Evolutionary conservation across 2,888 invertebrate species (phyloP), one percentile per base, ranked within the genome.

Genomic region (Nemotelus nigrinus): DNA sequence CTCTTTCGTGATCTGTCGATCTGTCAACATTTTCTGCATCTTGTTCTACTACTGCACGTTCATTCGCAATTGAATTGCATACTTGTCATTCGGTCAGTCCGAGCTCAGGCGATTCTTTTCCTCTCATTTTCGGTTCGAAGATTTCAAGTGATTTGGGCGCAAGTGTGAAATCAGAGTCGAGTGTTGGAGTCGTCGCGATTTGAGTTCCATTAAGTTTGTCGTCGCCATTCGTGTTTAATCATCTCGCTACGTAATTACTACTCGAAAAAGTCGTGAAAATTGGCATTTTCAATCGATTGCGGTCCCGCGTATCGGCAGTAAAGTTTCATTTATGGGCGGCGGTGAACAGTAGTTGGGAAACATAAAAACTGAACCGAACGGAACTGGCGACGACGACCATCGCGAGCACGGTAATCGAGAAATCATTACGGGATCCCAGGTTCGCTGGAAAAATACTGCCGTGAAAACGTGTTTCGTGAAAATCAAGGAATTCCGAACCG

Each of bases 111-210:
- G 25, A 7, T 41, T 72, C 60, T 7, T 63, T 47, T 53, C 74
- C 7, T 57, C 50, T 48, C 74, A 60, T 47, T 63, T 8, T 39
- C 47, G 53, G 10, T 47, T 48, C 53, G 70, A 55, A 39, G 70
- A 70, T 53, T 70, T 47, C 8, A 75, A 75, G 64, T 63, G 63
- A 75, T 50, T 48, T 75, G 25, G 47, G 76, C 76, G 76, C 76
- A 76, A 76, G 76, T 76, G 76, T 65, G 55, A 55, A 53, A 76
- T 53, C n/a, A 41, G 53, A 41, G 53, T 45, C 25, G 3, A 25
- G 65, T 63, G 53, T 64, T 47, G 65, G 76, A 76, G 76, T 76
- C 64, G 76, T 44, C 76, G 76, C 76, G 76, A 64, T 74, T 74
- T 47, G 39, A 58, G 5, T 57, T 67, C 47, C 41, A 8, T 74